Conservation (phyloP, 2,888 invertebrate genomes). For the Theodoxus fluviatilis region DNA sequence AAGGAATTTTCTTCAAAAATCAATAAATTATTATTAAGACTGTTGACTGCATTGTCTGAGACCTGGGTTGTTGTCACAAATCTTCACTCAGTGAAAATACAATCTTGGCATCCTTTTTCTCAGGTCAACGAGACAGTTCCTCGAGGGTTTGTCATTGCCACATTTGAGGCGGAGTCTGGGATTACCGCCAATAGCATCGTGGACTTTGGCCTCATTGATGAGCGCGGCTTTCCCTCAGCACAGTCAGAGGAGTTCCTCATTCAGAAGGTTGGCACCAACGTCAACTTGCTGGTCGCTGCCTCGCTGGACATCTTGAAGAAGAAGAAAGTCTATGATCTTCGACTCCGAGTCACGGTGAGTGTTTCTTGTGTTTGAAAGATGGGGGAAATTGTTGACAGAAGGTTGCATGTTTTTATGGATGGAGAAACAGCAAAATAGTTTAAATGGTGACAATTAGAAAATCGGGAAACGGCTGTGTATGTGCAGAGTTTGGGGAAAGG, state of each 20-base stretch:
- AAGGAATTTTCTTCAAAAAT: too few relatives aligned
- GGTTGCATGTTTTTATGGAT: too few relatives aligned
- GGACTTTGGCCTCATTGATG: slow-evolving; percentile 41
- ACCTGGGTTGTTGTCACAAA: too few relatives aligned
- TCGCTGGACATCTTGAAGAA: slow-evolving; percentile 50
- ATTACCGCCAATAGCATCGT: slow-evolving; percentile 38
- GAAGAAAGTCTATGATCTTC: slow-evolving; percentile 43
- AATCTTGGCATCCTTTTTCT: too few relatives aligned
- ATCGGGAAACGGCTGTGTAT: too few relatives aligned
- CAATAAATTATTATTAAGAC: too few relatives aligned
- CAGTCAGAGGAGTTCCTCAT: slow-evolving; percentile 40
- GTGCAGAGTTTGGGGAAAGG: too few relatives aligned
- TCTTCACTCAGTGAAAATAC: too few relatives aligned
- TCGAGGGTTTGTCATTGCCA: slow-evolving; percentile 77
- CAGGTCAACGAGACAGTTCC: slow-evolving; percentile 96
- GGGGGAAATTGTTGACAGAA: too few relatives aligned
- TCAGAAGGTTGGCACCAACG: slow-evolving; percentile 35
- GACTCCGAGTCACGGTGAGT: slow-evolving; percentile 51
- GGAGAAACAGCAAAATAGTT: too few relatives aligned
- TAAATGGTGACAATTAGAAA: too few relatives aligned
- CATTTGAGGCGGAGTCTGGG: slow-evolving; percentile 46
- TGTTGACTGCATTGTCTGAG: too few relatives aligned
- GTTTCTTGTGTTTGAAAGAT: neutral
- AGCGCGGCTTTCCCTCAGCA: slow-evolving; percentile 37
- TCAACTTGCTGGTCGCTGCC: slow-evolving; percentile 44